These are phyloP conservation scores for Sebastes alutus DNA, from an alignment of 2,797 vertebrate species.

Conservation along the genomic window DNA sequence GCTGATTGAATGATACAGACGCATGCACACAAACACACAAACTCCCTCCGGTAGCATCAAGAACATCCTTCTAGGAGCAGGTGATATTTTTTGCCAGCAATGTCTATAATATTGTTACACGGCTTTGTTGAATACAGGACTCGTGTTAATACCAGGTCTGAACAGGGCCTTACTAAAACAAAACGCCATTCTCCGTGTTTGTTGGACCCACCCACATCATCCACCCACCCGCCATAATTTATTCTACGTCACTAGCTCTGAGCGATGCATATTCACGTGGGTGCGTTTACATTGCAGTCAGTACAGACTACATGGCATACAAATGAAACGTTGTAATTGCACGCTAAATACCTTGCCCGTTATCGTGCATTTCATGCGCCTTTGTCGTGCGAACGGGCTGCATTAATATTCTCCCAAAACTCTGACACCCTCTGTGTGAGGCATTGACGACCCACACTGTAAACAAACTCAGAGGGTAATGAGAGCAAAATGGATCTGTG, in stretches of 20 bases:
- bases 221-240: no score
- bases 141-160: no score
- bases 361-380: no score
- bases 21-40: constrained; percentile 8
- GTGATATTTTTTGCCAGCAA: constrained; percentile 8
- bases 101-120: background rate
- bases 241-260: no score
- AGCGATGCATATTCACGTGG: no score
- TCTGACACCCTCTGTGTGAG: constrained; percentile 7
- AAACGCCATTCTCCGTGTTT: accelerated
- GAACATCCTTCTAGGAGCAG: background rate
- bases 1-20: background rate
- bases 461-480: constrained; percentile 57
- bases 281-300: no score
- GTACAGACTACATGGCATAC: no score
- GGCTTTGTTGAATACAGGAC: no score
- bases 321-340: no score
- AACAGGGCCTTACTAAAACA: no score
- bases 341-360: accelerated
- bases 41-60: background rate
- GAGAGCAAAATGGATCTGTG: constrained; percentile 59
- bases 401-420: constrained; percentile 18
- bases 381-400: no score
- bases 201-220: no score
- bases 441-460: background rate